These are phyloP conservation scores for Ceratina australensis DNA, from an alignment of 1,140 invertebrate genomes.

Conservation along the genomic window DNA sequence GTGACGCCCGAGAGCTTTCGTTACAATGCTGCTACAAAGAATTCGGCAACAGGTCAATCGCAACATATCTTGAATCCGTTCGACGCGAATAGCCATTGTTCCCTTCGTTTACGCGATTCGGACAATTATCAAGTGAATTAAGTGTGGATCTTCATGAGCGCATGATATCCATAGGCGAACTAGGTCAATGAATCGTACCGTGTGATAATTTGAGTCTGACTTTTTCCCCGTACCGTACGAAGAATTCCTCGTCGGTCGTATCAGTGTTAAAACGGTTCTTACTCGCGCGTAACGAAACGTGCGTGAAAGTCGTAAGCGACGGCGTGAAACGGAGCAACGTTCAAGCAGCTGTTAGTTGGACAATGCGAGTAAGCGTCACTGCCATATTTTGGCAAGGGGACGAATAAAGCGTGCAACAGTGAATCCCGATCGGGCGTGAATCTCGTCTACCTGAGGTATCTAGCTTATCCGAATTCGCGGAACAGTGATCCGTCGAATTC, in stretches of 20 bases:
- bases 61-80: neutral
- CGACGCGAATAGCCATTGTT: neutral
- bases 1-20: neutral
- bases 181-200: slow-evolving; percentile 34
- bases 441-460: neutral
- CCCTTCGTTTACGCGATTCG: neutral
- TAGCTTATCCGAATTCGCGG: neutral
- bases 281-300: neutral
- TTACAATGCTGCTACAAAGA: neutral
- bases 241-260: neutral
- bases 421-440: neutral
- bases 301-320: neutral
- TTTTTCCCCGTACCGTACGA: neutral
- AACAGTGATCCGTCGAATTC: neutral
- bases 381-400: slow-evolving; percentile 39
- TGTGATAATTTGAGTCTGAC: slow-evolving; percentile 10
- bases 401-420: neutral
- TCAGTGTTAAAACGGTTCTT: slow-evolving; percentile 9
- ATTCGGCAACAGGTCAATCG: neutral
- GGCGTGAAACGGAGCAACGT: neutral
- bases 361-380: slow-evolving; percentile 31
- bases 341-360: slow-evolving; percentile 34
- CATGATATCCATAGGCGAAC: neutral
- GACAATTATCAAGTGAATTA: slow-evolving; percentile 5
- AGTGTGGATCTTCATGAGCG: slow-evolving; percentile 25